Percentiles rank a stretch among this genome's conserved stretches.
These are phyloP conservation scores for Pseudomugil tenellus DNA, from an alignment of 2,797 vertebrate species.

Conservation along the genomic window DNA sequence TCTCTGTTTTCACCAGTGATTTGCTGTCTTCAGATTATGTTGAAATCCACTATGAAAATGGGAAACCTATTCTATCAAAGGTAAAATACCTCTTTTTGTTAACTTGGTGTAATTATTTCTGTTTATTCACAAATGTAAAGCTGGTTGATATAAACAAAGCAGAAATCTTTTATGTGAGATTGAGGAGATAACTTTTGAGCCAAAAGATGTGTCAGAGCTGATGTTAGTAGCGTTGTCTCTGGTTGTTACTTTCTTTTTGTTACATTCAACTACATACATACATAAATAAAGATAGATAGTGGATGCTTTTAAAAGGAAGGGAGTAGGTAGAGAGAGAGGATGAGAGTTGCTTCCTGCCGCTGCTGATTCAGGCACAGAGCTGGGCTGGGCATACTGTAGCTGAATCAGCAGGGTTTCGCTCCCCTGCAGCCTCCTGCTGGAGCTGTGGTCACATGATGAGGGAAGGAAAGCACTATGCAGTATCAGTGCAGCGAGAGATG, in stretches of 20 bases:
- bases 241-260: neutral
- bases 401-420: conserved; percentile 83
- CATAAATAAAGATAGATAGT: conserved; percentile 8
- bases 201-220: neutral
- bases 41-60: conserved; percentile 94
- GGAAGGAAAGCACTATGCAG: conserved; percentile 77
- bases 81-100: conserved; percentile 43
- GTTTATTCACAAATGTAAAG: conserved; percentile 15
- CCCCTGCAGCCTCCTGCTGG: conserved; percentile 79
- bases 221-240: neutral
- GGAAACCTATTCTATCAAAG: conserved; percentile 91
- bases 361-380: conserved; percentile 79
- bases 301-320: conserved; percentile 1
- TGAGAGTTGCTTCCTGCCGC: conserved; percentile 56
- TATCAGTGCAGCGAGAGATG: conserved; percentile 76
- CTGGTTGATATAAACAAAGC: conserved; percentile 3
- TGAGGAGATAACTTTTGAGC: neutral
- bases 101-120: neutral
- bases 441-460: conserved; percentile 77
- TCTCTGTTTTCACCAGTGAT: conserved; percentile 83
- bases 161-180: conserved; percentile 2
- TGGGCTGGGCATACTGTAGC: conserved; percentile 70
- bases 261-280: conserved; percentile 5
- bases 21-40: conserved; percentile 95
- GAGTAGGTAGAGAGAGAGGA: conserved; percentile 4